Conservation (phyloP, 2,888 invertebrate species). For the Agonum fuliginosum region DNA sequence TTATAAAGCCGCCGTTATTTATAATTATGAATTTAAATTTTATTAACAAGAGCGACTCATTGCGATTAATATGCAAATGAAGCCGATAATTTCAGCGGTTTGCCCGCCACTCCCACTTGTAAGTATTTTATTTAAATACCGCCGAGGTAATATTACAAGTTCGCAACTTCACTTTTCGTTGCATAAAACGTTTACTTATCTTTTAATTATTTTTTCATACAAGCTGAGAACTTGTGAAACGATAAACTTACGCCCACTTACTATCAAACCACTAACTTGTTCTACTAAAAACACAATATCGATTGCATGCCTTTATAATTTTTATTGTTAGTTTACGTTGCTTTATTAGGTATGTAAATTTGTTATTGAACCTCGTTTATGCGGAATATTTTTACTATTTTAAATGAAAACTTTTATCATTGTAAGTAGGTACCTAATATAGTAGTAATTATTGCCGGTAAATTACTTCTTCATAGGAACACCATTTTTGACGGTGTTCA, state of each 20-base stretch:
- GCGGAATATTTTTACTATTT: too few relatives aligned
- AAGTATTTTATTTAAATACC: conserved; percentile 36
- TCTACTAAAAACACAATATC: too few relatives aligned
- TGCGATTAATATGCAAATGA: conserved; percentile 48
- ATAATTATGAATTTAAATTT: conserved; percentile 55
- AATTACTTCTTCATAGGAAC: too few relatives aligned
- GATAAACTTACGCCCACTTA: conserved; percentile 1
- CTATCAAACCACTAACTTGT: not conserved
- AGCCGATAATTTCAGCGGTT: conserved; percentile 42
- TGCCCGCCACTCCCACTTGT: conserved; percentile 23
- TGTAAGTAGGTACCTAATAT: too few relatives aligned
- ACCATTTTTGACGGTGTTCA: too few relatives aligned
- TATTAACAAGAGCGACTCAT: conserved; percentile 49
- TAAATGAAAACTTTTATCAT: too few relatives aligned
- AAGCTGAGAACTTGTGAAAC: conserved; percentile 20
- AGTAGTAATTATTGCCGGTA: too few relatives aligned
- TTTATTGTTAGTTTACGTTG: too few relatives aligned
- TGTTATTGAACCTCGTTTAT: too few relatives aligned
- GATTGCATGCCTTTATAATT: too few relatives aligned
- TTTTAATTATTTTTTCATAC: conserved; percentile 45
- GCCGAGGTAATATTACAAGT: conserved; percentile 1
- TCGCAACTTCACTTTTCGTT: conserved; percentile 23
- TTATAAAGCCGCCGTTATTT: conserved; percentile 38
- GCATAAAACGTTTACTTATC: conserved; percentile 28
- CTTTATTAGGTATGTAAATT: too few relatives aligned